Percentiles rank a stretch among this genome's conserved stretches.
Conservation (phyloP, 2,797 vertebrate species). For the Leucoraja ocellata region DNA sequence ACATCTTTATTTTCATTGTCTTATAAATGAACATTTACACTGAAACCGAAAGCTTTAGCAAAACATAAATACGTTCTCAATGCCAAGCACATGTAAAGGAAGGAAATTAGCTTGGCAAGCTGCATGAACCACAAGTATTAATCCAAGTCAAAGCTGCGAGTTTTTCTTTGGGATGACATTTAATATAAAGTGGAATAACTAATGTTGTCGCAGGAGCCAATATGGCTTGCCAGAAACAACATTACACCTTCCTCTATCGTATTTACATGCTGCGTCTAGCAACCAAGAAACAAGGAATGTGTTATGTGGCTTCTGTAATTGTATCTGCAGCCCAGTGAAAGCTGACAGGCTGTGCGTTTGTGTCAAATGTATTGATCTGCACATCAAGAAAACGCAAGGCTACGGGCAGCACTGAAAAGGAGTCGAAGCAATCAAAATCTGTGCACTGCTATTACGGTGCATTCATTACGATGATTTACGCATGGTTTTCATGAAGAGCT, state of each 20-base stretch:
- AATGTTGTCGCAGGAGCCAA: constrained; percentile 32
- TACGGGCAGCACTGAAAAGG: not conserved
- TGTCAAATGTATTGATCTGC: constrained; percentile 27
- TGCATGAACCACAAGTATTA: constrained; percentile 25
- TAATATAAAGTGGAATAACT: constrained; percentile 24
- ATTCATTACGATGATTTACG: constrained; percentile 14
- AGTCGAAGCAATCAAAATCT: not conserved
- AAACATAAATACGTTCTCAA: constrained; percentile 24
- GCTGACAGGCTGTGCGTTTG: constrained; percentile 24
- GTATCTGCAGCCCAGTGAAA: constrained; percentile 20
- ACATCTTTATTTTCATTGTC: constrained; percentile 24
- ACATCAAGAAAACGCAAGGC: constrained; percentile 13
- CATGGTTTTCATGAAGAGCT: constrained; percentile 21
- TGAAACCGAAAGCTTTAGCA: not conserved
- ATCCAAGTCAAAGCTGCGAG: not conserved
- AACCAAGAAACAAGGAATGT: constrained; percentile 33
- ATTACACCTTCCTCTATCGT: constrained; percentile 35
- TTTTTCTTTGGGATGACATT: constrained; percentile 3
- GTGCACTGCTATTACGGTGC: not conserved
- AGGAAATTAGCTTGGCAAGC: constrained; percentile 21
- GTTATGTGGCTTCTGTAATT: constrained; percentile 35
- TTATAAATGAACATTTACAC: not conserved
- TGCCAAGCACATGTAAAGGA: not conserved
- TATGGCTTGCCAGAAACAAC: constrained; percentile 28
- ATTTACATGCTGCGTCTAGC: constrained; percentile 34